Percentiles rank a stretch among this genome's conserved stretches.
phyloP scores from a whole-genome alignment of 2,113 vertebrate species.

The Nibea coibor region DNA sequence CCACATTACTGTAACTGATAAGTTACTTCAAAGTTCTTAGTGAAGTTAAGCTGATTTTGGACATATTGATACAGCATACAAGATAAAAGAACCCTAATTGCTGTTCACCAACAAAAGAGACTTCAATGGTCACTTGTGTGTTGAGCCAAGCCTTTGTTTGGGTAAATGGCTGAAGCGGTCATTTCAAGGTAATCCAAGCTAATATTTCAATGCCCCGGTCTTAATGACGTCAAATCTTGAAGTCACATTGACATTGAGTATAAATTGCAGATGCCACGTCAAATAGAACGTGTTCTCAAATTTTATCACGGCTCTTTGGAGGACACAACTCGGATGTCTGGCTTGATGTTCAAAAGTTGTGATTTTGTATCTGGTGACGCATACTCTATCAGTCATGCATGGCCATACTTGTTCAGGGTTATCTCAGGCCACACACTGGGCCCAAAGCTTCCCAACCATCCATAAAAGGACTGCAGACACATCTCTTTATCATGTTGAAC shows the following conservation, averaged over 20 bases:
- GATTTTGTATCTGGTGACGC: slow-evolving; percentile 16
- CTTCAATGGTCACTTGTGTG: neutral
- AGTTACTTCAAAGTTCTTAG: no score
- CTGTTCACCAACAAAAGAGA: neutral
- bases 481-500: slow-evolving; percentile 60
- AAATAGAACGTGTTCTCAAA: neutral
- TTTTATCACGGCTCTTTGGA: slow-evolving; percentile 27
- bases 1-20: no score
- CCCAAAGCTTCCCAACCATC: slow-evolving; percentile 47
- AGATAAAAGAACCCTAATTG: neutral
- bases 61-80: neutral
- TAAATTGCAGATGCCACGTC: neutral
- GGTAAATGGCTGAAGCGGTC: slow-evolving; percentile 18
- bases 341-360: slow-evolving; percentile 21
- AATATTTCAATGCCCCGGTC: slow-evolving; percentile 8
- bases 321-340: slow-evolving; percentile 25
- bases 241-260: slow-evolving; percentile 33
- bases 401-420: slow-evolving; percentile 51
- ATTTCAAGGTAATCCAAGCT: slow-evolving; percentile 37
- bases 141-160: neutral
- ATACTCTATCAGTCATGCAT: slow-evolving; percentile 58
- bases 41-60: neutral
- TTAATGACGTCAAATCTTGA: slow-evolving; percentile 12
- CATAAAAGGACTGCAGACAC: slow-evolving; percentile 45
- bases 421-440: slow-evolving; percentile 57